Base-by-base conservation (phyloP, 2,888 invertebrate species). In the Dasypogon diadema region DNA sequence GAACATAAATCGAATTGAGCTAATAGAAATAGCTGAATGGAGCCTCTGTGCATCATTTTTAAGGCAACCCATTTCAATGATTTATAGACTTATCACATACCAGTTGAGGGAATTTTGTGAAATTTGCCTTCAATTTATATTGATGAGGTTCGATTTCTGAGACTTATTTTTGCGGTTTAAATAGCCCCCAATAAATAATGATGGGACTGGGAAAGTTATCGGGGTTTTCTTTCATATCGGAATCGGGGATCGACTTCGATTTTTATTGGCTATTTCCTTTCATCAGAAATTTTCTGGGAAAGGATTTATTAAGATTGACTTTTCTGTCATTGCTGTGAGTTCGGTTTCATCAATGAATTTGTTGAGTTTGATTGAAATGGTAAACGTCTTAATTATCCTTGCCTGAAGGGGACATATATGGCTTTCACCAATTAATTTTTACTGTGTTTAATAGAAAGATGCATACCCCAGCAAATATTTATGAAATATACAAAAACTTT, bases 101-200 rank as follows among this genome's bases (percentile, higher is more conserved):
- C 30, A 14, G 51, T 51, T 30, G 51, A 68, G 24, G 51, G 68
- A 51, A 48, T 68, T 68, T 30, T 68, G 16, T 30, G 51, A 68
- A 46, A 68, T 68, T 68, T 68, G 2, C 68, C 68, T 48, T 68
- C 68, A 16, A 68, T 68, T 46, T 51, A 18, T 51, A 68, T 68
- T 68, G 68, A 68, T 68, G 68, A 74, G 55, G 56, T 63, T 76
- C 74, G 74, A 74, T 65, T 73, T 76, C 65, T 46, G 55, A 42
- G 70, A 76, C 63, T 73, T 63, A 60, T 73, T 63, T 72, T 73
- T 60, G n/a, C n/a, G 54, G 26, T 73, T 54, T 42, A 73, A 73
- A 63, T 76, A 60, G 63, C 63, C 70, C 5, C 34, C 60, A 60
- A 34, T 34, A 60, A 60, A 34, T 60, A 60, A 34, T 18, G 16